These are phyloP conservation scores for Indri indri DNA, from an alignment of 2,113 vertebrate genomes.

Conservation along the genomic window DNA sequence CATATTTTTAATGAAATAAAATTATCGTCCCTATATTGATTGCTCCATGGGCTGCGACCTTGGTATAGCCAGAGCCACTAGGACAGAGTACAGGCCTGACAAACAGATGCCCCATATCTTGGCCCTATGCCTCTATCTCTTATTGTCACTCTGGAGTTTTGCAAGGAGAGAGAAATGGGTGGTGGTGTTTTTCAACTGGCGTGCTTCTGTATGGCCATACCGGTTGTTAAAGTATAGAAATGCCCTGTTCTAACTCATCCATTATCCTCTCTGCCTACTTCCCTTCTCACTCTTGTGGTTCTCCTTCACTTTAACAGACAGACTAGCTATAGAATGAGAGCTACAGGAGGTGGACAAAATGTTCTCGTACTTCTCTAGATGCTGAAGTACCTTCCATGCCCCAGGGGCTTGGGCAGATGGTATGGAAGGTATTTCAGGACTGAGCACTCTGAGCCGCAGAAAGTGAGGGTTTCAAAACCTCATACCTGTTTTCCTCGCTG, in stretches of 20 bases:
- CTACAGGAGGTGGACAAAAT: background rate
- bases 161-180: background rate
- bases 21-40: background rate
- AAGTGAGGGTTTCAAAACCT: background rate
- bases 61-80: background rate
- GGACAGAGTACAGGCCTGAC: background rate
- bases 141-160: background rate
- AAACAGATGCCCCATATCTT: background rate
- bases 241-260: background rate
- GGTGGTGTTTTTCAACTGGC: background rate
- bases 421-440: background rate
- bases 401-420: background rate
- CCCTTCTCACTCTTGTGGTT: too few species aligned
- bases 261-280: background rate
- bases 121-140: background rate
- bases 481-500: constrained; percentile 73
- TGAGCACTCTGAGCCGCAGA: background rate
- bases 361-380: background rate
- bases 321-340: background rate
- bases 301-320: background rate
- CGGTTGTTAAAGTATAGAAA: background rate
- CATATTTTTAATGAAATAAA: background rate
- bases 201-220: background rate
- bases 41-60: background rate
- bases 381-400: background rate